Percentiles rank a stretch among this genome's conserved stretches.
These are phyloP conservation scores for Dasysyrphus albostriatus DNA, from an alignment of 2,888 invertebrate genomes.

Conservation along the genomic window DNA sequence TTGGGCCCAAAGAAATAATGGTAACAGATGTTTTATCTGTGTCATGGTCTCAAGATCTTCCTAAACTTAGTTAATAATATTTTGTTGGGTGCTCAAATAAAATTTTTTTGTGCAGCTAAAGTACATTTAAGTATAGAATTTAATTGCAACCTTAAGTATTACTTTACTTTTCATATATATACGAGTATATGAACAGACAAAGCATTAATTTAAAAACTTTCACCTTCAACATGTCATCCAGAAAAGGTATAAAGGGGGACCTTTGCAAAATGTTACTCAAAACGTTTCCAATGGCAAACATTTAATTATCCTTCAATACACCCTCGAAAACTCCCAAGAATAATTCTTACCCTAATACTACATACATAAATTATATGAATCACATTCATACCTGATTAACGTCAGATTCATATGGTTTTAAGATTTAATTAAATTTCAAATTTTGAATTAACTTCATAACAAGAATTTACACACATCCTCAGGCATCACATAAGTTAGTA, in stretches of 20 bases:
- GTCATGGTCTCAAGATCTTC: no score
- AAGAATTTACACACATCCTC: slow-evolving; percentile 17
- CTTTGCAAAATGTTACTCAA: background rate
- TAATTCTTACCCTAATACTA: slow-evolving; percentile 9
- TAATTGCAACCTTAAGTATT: background rate
- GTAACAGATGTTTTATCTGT: no score
- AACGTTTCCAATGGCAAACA: background rate
- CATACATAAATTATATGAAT: slow-evolving; percentile 34
- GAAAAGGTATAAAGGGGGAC: background rate
- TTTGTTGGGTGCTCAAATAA: background rate
- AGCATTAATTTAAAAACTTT: background rate
- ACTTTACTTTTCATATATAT: background rate
- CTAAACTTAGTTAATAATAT: no score
- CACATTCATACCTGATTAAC: slow-evolving; percentile 55
- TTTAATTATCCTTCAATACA: slow-evolving; percentile 7
- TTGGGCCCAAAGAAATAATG: no score
- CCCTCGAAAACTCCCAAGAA: background rate
- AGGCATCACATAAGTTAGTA: no score
- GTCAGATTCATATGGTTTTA: slow-evolving; percentile 49
- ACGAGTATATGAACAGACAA: no score
- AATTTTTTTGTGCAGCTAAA: no score
- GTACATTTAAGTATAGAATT: background rate
- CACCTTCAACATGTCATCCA: background rate
- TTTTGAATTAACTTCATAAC: slow-evolving; percentile 58
- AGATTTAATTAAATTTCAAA: slow-evolving; percentile 67